These are phyloP conservation scores for Drosophila pseudoananassae DNA, from an alignment of 1,140 invertebrate genomes.

Conservation along the genomic window DNA sequence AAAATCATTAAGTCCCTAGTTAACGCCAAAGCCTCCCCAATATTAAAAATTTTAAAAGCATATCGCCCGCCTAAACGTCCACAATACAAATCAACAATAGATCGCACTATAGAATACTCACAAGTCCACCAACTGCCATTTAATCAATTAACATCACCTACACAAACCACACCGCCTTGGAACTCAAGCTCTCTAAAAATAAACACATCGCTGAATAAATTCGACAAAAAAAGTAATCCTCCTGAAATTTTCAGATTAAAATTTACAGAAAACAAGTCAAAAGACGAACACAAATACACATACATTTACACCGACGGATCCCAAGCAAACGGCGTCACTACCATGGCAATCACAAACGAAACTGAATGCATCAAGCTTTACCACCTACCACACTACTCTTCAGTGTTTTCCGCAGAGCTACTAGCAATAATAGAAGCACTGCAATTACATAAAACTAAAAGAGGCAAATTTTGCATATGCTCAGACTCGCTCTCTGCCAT, in stretches of 20 bases:
- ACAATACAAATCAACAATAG: background rate
- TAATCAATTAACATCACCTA: too few species aligned
- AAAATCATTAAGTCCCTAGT: background rate
- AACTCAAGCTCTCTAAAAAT: too few species aligned
- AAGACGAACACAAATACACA: conserved; percentile 1
- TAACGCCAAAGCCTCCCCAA: conserved; percentile 1
- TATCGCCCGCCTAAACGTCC: background rate
- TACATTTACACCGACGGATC: background rate
- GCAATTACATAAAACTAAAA: conserved; percentile 15
- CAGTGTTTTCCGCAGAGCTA: conserved; percentile 20
- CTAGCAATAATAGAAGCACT: conserved; percentile 15
- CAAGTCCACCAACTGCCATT: too few species aligned
- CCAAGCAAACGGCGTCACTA: background rate
- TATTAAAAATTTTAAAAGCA: background rate
- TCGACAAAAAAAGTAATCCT: background rate
- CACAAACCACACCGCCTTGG: too few species aligned
- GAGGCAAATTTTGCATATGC: conserved; percentile 23
- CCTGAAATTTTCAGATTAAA: background rate
- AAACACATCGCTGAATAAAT: too few species aligned
- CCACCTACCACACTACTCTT: conserved; percentile 10
- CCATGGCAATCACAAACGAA: too few species aligned
- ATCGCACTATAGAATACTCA: too few species aligned
- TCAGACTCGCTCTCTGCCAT: conserved; percentile 14
- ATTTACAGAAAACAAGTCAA: background rate
- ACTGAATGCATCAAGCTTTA: too few species aligned